Percentiles rank a stretch among this genome's conserved stretches.
These are phyloP conservation scores for Chlorospingus flavigularis DNA, from an alignment of 2,797 vertebrate genomes.

Conservation along the genomic window DNA sequence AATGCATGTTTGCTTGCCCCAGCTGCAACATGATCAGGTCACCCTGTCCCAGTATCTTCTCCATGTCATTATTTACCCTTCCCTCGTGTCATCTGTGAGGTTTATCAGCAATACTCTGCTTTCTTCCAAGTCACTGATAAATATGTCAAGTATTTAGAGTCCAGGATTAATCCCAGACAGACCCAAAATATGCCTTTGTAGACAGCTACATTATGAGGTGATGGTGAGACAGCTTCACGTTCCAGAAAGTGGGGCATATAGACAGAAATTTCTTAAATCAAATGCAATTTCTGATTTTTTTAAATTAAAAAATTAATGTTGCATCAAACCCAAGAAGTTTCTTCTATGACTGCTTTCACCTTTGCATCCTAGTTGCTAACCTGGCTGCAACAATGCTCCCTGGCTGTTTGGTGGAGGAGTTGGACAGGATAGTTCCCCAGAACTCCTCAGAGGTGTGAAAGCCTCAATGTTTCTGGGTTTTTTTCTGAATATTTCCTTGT, in stretches of 20 bases:
- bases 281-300: not conserved
- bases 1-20: constrained; percentile 33
- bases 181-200: not conserved
- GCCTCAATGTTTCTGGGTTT: fast-evolving
- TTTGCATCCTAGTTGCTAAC: not conserved
- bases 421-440: fast-evolving
- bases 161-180: not conserved
- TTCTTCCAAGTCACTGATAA: not conserved
- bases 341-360: not conserved
- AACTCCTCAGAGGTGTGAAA: not conserved
- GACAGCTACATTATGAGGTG: not conserved
- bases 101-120: not conserved
- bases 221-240: not conserved
- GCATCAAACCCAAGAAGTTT: not conserved
- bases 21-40: not conserved
- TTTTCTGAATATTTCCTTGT: not conserved
- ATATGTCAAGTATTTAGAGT: not conserved
- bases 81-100: not conserved
- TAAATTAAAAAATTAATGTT: not conserved
- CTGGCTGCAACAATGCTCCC: not conserved
- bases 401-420: not conserved
- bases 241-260: not conserved
- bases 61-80: constrained; percentile 33
- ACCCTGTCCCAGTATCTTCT: not conserved
- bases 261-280: not conserved